Percentiles rank a stretch among this genome's conserved stretches.
Evolutionary conservation across 2,888 invertebrate species (phyloP).

Genomic region (Calameuta idolon): DNA sequence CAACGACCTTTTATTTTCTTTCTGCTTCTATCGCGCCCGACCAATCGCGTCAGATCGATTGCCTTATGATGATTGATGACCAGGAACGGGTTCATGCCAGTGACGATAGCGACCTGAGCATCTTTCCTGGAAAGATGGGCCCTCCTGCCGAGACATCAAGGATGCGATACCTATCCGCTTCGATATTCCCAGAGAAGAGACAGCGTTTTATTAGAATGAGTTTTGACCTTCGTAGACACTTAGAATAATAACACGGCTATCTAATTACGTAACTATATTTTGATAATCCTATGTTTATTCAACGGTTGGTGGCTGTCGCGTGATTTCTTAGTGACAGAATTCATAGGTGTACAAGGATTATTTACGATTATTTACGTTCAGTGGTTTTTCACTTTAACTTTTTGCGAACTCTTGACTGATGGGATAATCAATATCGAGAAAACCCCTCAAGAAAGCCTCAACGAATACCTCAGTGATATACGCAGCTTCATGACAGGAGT

Average conservation of each 20-base stretch:
- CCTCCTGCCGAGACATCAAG: not conserved
- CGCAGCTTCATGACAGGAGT: not conserved
- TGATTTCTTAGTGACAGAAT: not conserved
- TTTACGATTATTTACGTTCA: not conserved
- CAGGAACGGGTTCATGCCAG: not conserved
- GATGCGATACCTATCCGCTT: not conserved
- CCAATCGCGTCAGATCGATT: slow-evolving; percentile 5
- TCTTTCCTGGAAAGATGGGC: not conserved
- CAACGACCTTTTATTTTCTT: not conserved
- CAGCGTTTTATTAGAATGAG: not conserved
- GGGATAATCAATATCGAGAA: not conserved
- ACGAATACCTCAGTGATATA: not conserved
- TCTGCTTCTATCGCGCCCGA: not conserved
- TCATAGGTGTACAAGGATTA: not conserved
- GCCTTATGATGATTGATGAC: slow-evolving; percentile 7
- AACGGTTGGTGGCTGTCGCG: not conserved
- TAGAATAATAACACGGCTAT: not conserved
- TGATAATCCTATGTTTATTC: not conserved
- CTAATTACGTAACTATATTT: not conserved
- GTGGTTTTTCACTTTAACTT: not conserved
- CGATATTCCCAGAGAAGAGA: not conserved
- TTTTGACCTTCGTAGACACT: not conserved
- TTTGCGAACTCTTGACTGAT: not conserved
- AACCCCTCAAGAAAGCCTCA: not conserved
- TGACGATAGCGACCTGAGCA: not conserved